Evolutionary conservation across 2,113 vertebrate species (phyloP).

Genomic region (Manacus vitellinus): DNA sequence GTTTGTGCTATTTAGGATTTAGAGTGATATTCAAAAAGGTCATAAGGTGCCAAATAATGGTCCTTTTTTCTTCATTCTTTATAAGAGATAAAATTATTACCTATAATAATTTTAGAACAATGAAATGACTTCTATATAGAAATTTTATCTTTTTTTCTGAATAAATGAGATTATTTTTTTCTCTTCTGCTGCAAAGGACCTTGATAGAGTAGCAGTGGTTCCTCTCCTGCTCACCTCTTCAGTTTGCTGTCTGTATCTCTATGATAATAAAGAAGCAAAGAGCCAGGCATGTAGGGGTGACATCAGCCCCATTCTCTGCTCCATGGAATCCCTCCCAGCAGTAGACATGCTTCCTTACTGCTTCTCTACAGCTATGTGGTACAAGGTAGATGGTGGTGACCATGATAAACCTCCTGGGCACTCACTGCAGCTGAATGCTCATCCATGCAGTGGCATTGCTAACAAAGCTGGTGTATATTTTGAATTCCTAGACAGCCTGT

Average conservation of each 20-base stretch:
- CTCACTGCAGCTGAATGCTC: neutral
- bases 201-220: neutral
- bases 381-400: neutral
- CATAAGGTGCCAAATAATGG: neutral
- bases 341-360: neutral
- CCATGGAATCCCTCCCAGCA: neutral
- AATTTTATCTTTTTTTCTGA: neutral
- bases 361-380: fast-evolving
- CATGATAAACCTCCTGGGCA: neutral
- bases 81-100: neutral
- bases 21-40: neutral
- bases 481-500: neutral
- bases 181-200: neutral
- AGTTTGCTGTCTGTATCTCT: neutral
- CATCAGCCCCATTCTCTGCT: neutral
- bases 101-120: neutral
- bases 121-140: neutral
- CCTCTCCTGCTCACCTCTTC: neutral
- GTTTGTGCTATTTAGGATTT: neutral
- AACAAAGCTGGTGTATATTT: neutral
- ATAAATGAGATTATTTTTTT: neutral
- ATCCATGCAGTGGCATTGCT: neutral
- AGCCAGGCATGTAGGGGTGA: neutral
- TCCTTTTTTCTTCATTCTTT: neutral
- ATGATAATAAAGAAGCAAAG: neutral